Base-by-base conservation (phyloP, 2,113 vertebrate species). In the Uria aalge region DNA sequence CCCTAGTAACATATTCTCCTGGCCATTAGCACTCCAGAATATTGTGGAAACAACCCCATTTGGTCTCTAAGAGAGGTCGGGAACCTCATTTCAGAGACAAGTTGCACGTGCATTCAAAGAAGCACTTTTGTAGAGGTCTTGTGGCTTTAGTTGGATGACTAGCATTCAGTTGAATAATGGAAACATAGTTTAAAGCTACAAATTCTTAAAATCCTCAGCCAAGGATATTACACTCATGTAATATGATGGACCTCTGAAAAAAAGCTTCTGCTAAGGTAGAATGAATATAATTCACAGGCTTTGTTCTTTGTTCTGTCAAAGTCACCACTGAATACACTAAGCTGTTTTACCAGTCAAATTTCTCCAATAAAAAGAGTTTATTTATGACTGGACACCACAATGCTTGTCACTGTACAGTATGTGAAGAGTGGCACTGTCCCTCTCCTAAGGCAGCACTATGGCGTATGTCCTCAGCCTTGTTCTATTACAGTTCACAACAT, bases 351-450 rank as follows among this genome's bases (percentile, higher is more conserved):
- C 32, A 62, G 43, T 11, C 29, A 75, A 38, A 63, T 48, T 69
- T 55, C 36, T 73, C 36, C 36, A 53, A 8, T 30, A 30, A 45
- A 48, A 82, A 30, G 27, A 41, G 6, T 72, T 68, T 62, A 15
- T 69, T 85, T 27, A 38, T 2, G 3, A 41, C 18, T 22, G 45
- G 48, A 50, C 12, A 53, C 4, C 24, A 74, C 22, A 18, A 18
- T 43, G 5, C 30, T 88, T 67, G 23, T 19, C 63, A 29, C 22
- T 48, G 16, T 27, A 40, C 2, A 18, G 22, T 4, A 17, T 11
- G 11, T 6, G 38, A 71, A 8, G 15, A 60, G 8, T 30, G 27
- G 18, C 23, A 27, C 0, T 0, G 40, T 62, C 18, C 30, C 6
- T 73, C 5, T 47, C 15, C 59, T 57, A 48, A 77, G 64, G 12